A percentile compares a stretch with the other conserved stretches of the same genome.
Conservation (phyloP, 2,113 vertebrate genomes). For the Tympanuchus pallidicinctus region DNA sequence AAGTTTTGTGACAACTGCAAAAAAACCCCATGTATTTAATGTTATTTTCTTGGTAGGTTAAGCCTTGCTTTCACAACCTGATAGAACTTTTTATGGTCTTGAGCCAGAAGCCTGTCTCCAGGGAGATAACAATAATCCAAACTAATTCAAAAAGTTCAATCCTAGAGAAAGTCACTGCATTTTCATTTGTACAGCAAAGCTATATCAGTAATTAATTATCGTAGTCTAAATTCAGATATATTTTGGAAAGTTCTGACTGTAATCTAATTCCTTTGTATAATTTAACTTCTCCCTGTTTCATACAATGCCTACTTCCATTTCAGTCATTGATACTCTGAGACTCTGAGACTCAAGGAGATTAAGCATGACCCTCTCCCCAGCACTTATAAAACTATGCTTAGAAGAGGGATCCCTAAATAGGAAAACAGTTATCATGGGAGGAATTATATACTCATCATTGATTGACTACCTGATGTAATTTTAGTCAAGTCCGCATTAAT, state of each 20-base stretch:
- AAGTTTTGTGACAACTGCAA: constrained; percentile 25
- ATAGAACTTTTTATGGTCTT: not conserved
- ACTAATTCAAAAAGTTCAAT: not conserved
- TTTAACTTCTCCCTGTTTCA: not conserved
- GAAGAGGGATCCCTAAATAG: not conserved
- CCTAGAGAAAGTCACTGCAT: not conserved
- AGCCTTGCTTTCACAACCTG: not conserved
- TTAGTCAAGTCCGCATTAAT: not conserved
- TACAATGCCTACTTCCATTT: not conserved
- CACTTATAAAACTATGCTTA: not conserved
- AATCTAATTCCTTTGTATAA: not conserved
- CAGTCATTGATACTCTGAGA: not conserved
- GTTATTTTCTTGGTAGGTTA: not conserved
- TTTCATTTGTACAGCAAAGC: not conserved
- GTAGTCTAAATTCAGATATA: not conserved
- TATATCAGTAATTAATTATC: not conserved
- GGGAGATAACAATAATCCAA: not conserved
- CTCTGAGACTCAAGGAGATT: not conserved
- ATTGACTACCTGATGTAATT: not conserved
- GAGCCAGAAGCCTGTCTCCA: not conserved
- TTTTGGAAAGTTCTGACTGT: not conserved
- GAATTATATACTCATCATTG: not conserved
- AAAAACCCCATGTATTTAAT: not conserved
- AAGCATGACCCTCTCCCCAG: not conserved
- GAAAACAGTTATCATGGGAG: not conserved